phyloP scores from a whole-genome alignment of 2,113 vertebrate genomes.

The Natator depressus region DNA sequence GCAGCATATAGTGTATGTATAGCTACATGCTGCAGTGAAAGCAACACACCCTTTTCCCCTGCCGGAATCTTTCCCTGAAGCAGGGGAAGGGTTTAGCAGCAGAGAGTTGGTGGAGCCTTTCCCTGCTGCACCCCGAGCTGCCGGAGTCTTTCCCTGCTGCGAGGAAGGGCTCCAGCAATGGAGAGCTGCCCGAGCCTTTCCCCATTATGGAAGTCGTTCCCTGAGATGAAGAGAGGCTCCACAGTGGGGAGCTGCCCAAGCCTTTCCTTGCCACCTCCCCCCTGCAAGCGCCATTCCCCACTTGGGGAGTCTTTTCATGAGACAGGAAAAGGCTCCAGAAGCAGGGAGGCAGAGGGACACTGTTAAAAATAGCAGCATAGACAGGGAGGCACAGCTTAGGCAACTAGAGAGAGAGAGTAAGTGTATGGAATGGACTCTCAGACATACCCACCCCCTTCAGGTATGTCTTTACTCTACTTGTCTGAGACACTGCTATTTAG shows the following conservation, averaged over 20 bases:
- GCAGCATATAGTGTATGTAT: neutral
- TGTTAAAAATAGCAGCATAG: neutral
- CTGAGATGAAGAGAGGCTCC: neutral
- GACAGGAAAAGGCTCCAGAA: neutral
- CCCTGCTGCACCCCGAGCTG: neutral
- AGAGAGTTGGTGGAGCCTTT: neutral
- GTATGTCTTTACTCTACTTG: neutral
- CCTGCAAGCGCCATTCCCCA: no score
- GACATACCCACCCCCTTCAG: neutral
- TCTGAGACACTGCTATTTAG: neutral
- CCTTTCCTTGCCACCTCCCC: neutral
- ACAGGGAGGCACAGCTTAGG: neutral
- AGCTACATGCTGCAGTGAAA: neutral
- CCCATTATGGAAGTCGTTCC: neutral
- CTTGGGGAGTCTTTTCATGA: neutral
- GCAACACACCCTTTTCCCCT: no score
- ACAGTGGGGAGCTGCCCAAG: neutral
- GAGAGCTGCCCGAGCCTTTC: neutral
- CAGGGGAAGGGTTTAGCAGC: neutral
- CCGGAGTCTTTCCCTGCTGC: no score
- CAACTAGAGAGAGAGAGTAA: neutral
- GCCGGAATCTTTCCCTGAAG: no score
- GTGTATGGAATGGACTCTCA: neutral
- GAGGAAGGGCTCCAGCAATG: neutral
- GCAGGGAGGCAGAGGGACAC: neutral